Conservation (phyloP, 2,113 vertebrate species). For the Anhinga rufa region DNA sequence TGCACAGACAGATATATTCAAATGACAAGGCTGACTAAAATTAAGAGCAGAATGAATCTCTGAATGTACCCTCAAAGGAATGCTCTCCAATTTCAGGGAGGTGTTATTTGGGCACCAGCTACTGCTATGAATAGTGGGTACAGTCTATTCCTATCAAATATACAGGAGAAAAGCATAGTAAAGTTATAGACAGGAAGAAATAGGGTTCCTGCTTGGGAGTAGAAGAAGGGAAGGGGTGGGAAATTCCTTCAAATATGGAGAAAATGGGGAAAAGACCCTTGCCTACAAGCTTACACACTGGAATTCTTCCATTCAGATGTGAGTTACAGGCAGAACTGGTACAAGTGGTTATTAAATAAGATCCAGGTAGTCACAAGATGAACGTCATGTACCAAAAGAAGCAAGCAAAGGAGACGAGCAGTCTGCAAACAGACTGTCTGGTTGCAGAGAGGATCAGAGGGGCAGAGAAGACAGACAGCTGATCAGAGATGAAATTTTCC, state of each 20-base stretch:
- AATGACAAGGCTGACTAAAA: not conserved
- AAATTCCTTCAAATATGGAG: not conserved
- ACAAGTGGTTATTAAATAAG: not conserved
- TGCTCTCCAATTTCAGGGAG: not conserved
- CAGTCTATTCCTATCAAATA: not conserved
- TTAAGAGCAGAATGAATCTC: not conserved
- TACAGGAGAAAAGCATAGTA: not conserved
- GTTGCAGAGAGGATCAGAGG: not conserved
- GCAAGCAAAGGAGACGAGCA: not conserved
- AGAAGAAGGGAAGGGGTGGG: not conserved
- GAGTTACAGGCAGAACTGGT: not conserved
- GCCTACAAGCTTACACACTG: not conserved
- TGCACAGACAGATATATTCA: not conserved
- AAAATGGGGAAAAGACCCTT: not conserved
- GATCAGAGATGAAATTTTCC: constrained; percentile 9
- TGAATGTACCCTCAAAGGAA: not conserved
- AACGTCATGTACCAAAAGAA: not conserved
- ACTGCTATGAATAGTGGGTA: not conserved
- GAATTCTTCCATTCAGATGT: not conserved
- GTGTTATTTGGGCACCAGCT: not conserved
- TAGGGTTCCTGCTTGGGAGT: not conserved
- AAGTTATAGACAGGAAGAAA: not conserved
- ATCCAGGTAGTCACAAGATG: not conserved
- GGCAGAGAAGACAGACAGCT: not conserved
- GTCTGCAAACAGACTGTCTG: not conserved